phyloP scores from a whole-genome alignment of 1,140 invertebrate species.

The Sesamia nonagrioides region DNA sequence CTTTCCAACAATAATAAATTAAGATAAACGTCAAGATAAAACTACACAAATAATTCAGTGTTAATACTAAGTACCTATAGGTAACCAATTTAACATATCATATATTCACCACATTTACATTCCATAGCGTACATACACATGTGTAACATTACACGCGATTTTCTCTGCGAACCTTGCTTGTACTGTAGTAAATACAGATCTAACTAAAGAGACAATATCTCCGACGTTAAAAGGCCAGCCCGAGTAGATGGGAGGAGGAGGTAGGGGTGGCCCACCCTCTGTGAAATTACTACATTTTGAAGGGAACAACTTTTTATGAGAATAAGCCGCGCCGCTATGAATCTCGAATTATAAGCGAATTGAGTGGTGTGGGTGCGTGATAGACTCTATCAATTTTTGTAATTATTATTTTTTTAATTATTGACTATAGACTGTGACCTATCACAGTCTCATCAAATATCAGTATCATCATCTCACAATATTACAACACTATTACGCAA shows the following conservation, averaged over 20 bases:
- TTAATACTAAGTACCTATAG: background rate
- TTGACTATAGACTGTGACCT: too few relatives aligned
- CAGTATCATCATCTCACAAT: conserved; percentile 7
- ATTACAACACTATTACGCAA: conserved; percentile 21
- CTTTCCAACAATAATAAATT: conserved; percentile 18
- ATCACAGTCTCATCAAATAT: background rate
- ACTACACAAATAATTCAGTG: background rate
- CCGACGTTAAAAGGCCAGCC: conserved; percentile 85
- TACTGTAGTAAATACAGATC: conserved; percentile 84
- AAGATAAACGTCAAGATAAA: conserved; percentile 24
- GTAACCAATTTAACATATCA: conserved; percentile 18
- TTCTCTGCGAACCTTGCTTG: conserved; percentile 69
- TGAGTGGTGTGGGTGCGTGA: conserved; percentile 68
- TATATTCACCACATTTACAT: conserved; percentile 12
- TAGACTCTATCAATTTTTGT: conserved; percentile 3
- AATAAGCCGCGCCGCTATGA: conserved; percentile 85
- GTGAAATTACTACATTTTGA: conserved; percentile 87
- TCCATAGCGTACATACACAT: conserved; percentile 2
- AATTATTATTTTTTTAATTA: background rate
- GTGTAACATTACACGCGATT: conserved; percentile 49
- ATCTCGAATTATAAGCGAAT: conserved; percentile 85
- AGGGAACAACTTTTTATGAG: conserved; percentile 87
- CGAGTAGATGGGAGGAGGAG: conserved; percentile 64
- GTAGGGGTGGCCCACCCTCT: conserved; percentile 68
- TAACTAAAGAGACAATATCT: conserved; percentile 86